Base-by-base conservation (phyloP, 2,888 invertebrate species). In the Microdon myrmicae region DNA sequence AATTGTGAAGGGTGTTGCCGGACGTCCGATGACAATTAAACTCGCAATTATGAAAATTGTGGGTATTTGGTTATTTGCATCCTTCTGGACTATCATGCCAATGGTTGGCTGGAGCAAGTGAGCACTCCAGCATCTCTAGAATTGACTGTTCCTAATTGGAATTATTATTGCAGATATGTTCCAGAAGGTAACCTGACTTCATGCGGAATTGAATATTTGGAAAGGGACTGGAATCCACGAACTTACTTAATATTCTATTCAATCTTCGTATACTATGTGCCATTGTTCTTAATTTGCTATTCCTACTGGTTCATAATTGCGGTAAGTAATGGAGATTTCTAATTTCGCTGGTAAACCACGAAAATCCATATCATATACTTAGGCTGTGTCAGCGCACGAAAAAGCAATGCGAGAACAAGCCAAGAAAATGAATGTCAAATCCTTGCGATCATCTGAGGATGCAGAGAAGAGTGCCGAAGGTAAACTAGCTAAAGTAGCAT, bases 161-260 rank as follows among this genome's bases (percentile, higher is more conserved):
- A 32, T 23, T 23, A 14, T 25, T 14, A 12, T 43, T 20, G n/a
- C 73, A 90, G 91, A 76, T 94, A 94, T 77, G 92, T 94, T 35
- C 94, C 94, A 5, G 95, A 95, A 81, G 95, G 94, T 59, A 94
- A 94, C 81, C 89, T 94, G 88, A 94, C 94, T 31, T 92, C 93
- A 22, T 95, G 95, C 75, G 94, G 94, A 49, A 94, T 94, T 47
- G 93, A 93, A 78, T 94, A 92, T 76, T 82, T 94, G 70, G 85
- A 79, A 78, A 87, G 88, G 79, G 87, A 88, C 67, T 87, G 87
- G 86, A 72, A 87, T 68, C 90, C 89, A 80, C 84, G 87, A 69
- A 89, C 90, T 73, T 94, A 94, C 82, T 87, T 93, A 73, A 80
- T 92, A 35, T 81, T 87, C 67, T 93, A 93, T 79, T 86, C 88